Percentiles rank a stretch among this genome's conserved stretches.
phyloP scores from a whole-genome alignment of 2,113 vertebrate genomes.

The Corydoras sp. region DNA sequence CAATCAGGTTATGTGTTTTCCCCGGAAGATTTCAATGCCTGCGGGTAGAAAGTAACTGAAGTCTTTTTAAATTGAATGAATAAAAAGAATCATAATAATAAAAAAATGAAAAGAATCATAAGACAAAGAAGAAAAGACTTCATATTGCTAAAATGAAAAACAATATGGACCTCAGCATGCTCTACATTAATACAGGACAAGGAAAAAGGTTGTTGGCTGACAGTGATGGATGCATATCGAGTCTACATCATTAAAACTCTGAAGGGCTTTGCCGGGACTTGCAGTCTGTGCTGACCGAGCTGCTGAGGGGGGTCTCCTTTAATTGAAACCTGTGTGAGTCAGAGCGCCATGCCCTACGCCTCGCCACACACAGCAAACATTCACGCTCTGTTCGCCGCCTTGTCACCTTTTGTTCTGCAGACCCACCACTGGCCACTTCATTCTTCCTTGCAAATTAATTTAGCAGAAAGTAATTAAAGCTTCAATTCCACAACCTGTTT shows the following conservation, averaged over 20 bases:
- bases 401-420: constrained; percentile 60
- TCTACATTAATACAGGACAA: not conserved
- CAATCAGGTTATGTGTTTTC: no score
- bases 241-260: constrained; percentile 61
- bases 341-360: constrained; percentile 51
- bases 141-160: constrained; percentile 19
- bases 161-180: constrained; percentile 25
- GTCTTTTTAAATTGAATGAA: no score
- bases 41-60: no score
- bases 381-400: constrained; percentile 42
- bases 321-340: constrained; percentile 70
- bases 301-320: constrained; percentile 59
- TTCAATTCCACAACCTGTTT: constrained; percentile 60
- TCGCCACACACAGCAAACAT: constrained; percentile 45
- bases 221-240: constrained; percentile 70
- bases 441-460: constrained; percentile 70
- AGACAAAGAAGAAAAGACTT: not conserved
- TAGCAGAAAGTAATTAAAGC: constrained; percentile 75
- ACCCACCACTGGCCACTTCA: constrained; percentile 56
- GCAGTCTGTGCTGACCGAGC: constrained; percentile 45
- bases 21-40: no score
- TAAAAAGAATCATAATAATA: no score
- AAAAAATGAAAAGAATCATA: no score
- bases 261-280: constrained; percentile 50
- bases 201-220: constrained; percentile 46